Conservation (phyloP, 2,888 invertebrate genomes). For the Trachelus troglodyta region DNA sequence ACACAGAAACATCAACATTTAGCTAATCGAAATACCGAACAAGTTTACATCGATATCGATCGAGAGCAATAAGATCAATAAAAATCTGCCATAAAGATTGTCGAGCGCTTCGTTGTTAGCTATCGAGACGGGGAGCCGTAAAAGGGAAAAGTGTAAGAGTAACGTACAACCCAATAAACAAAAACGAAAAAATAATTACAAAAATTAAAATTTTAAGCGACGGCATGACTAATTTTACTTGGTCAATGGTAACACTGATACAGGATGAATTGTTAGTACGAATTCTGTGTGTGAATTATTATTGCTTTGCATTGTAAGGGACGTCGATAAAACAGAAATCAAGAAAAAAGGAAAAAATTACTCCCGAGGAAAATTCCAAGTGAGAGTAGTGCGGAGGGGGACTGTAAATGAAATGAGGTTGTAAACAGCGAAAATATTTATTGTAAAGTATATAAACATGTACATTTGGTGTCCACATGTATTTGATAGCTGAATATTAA, state of each 20-base stretch:
- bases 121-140: not conserved
- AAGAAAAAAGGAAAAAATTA: not conserved
- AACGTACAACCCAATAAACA: not conserved
- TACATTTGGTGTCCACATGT: slow-evolving; percentile 63
- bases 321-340: not conserved
- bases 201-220: not conserved
- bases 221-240: not conserved
- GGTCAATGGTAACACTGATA: not conserved
- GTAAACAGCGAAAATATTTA: slow-evolving; percentile 65
- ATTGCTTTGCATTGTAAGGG: not conserved
- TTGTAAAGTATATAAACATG: slow-evolving; percentile 60
- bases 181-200: not conserved
- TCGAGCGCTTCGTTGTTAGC: not conserved
- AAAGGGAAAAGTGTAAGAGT: not conserved
- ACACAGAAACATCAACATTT: slow-evolving; percentile 66
- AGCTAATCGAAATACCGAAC: slow-evolving; percentile 46
- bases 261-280: not conserved
- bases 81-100: not conserved
- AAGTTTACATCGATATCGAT: slow-evolving; percentile 14
- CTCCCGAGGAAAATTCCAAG: slow-evolving; percentile 20
- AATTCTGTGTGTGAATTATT: not conserved
- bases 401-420: slow-evolving; percentile 63
- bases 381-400: slow-evolving; percentile 39
- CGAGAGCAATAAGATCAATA: not conserved
- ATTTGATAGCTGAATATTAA: slow-evolving; percentile 63